A percentile compares a stretch with the other conserved stretches of the same genome.
These are phyloP conservation scores for Ptiloglossa arizonensis DNA, from an alignment of 1,140 invertebrate species.

Conservation along the genomic window DNA sequence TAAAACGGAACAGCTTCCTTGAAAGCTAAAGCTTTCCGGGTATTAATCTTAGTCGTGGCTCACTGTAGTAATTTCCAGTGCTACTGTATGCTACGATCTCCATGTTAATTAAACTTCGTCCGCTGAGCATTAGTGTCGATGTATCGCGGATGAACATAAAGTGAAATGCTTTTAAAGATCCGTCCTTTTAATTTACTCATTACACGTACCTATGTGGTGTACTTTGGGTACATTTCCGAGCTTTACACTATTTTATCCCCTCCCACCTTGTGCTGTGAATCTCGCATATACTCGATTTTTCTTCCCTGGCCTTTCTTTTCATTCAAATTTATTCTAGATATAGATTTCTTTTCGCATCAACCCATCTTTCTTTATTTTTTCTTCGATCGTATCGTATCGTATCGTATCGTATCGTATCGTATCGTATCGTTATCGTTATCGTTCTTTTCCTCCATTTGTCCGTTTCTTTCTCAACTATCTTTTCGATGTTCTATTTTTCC, in stretches of 20 bases:
- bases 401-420: too few relatives aligned
- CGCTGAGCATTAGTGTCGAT: background rate
- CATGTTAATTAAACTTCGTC: constrained; percentile 54
- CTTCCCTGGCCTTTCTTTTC: background rate
- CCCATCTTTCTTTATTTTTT: constrained; percentile 16
- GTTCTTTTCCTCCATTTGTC: background rate
- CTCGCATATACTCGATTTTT: background rate
- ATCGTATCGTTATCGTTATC: too few relatives aligned
- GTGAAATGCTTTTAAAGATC: constrained; percentile 10
- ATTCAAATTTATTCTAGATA: constrained; percentile 10
- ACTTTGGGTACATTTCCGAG: background rate
- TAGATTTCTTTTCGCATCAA: background rate
- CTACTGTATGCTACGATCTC: constrained; percentile 51
- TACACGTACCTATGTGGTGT: background rate
- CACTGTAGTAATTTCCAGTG: constrained; percentile 55
- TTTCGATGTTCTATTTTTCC: constrained; percentile 1
- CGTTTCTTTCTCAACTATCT: background rate
- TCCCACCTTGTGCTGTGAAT: background rate
- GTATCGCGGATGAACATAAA: background rate
- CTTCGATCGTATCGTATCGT: too few relatives aligned
- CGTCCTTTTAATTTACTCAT: background rate
- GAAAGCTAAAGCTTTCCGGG: constrained; percentile 32
- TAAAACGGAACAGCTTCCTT: constrained; percentile 20
- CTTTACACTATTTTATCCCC: background rate
- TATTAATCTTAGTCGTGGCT: constrained; percentile 50